These are phyloP conservation scores for Chromis chromis DNA, from an alignment of 2,797 vertebrate genomes.

Conservation along the genomic window DNA sequence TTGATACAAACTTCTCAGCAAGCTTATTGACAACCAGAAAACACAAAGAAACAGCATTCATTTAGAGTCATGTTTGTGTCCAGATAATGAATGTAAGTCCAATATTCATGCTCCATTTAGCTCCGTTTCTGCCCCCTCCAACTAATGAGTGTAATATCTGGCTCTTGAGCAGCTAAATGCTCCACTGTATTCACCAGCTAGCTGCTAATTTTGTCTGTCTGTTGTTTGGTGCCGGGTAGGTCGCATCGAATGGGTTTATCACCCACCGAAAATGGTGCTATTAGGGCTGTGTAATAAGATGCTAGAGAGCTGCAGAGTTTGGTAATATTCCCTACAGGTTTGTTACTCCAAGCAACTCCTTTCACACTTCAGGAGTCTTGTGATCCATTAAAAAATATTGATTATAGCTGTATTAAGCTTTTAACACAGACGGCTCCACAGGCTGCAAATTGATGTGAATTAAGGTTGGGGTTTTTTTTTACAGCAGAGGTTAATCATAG, in stretches of 20 bases:
- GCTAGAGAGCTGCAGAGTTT: not conserved
- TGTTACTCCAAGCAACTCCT: too few relatives aligned
- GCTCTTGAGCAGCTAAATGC: constrained; percentile 12
- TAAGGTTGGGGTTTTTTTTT: too few relatives aligned
- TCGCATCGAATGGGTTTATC: not conserved
- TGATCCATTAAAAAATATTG: too few relatives aligned
- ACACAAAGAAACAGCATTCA: constrained; percentile 6
- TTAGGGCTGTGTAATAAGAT: not conserved
- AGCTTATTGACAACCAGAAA: not conserved
- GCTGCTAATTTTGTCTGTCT: not conserved
- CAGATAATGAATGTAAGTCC: constrained; percentile 6
- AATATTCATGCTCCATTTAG: constrained; percentile 11
- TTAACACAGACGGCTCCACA: too few relatives aligned
- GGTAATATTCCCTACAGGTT: too few relatives aligned
- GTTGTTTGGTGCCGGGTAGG: not conserved
- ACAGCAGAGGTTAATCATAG: too few relatives aligned
- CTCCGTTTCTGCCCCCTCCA: not conserved
- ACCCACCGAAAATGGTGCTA: not conserved
- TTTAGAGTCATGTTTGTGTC: constrained; percentile 6
- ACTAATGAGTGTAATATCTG: constrained; percentile 7
- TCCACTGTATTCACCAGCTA: constrained; percentile 5
- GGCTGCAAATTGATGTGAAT: too few relatives aligned
- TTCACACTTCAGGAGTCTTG: too few relatives aligned
- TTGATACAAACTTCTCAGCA: not conserved
- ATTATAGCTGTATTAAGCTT: too few relatives aligned